Base-by-base conservation (phyloP, 2,113 vertebrate genomes). In the Myiozetetes cayanensis region DNA sequence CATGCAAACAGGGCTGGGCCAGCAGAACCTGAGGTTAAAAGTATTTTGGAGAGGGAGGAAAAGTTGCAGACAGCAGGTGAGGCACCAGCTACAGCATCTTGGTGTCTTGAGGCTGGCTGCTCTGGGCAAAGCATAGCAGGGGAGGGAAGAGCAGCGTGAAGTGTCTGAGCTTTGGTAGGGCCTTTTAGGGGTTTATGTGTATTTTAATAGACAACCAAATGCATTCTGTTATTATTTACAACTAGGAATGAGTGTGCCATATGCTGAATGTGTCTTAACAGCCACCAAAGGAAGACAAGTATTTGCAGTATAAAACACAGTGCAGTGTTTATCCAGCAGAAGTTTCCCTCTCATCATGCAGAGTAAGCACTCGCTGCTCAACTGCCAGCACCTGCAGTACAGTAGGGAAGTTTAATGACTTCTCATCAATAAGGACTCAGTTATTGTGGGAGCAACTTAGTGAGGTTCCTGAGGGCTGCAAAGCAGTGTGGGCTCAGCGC, bases 161-260 rank as follows among this genome's bases (percentile, higher is more conserved):
- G 50, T 83, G 23, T 67, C 59, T 95, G 82, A 93, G 76, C 20
- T 87, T 84, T 90, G 72, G 47, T 75, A 85, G 30, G 68, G 71
- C 28, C 37, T 80, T 83, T 78, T 22, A 61, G 30, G 18, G 20
- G 33, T 66, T 67, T 84, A 43, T 67, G 50, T 66, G 28, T 58
- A 39, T 92, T 92, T 85, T 75, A 88, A 63, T 91, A 79, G 84
- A 58, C 30, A 14, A 20, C 37, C 7, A 8, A 91, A 65, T 76
- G 55, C 49, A 33, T 95, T 93, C 77, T 72, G 56, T 72, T 96
- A 87, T 93, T 96, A 96, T 92, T 97, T 95, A 93, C 73, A 92
- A n/a, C 70, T 90, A 55, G 44, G 59, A 93, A 37, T 33, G 59
- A 90, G 61, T 3, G 27, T 81, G 76, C 91, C 91, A 89, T 89